These are phyloP conservation scores for Symphodus melops DNA, from an alignment of 2,113 vertebrate genomes.

Conservation along the genomic window DNA sequence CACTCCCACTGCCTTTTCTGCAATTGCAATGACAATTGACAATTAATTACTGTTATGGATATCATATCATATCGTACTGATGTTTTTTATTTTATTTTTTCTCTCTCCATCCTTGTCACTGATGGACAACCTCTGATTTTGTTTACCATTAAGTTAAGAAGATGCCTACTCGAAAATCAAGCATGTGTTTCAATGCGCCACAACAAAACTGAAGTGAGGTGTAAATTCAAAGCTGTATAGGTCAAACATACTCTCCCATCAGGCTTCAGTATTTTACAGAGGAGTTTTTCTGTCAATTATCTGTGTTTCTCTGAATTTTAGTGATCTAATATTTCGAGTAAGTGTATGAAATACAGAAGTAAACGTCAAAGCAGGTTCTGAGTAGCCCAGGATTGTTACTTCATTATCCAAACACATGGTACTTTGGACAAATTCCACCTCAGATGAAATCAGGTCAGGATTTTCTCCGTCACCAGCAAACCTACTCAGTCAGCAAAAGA, in stretches of 20 bases:
- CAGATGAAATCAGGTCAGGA: conserved; percentile 71
- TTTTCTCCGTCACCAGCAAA: conserved; percentile 52
- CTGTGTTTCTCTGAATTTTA: conserved; percentile 39
- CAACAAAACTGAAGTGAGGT: background rate
- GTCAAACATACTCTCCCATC: background rate
- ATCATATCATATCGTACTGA: no score
- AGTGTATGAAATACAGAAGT: conserved; percentile 20
- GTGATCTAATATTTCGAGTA: conserved; percentile 46
- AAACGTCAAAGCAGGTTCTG: conserved; percentile 67
- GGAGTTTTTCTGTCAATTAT: background rate
- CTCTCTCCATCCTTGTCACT: no score
- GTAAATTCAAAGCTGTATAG: background rate
- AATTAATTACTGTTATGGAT: no score
- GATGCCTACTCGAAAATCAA: no score
- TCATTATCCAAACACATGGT: conserved; percentile 59
- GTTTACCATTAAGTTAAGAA: no score
- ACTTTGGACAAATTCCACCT: conserved; percentile 67
- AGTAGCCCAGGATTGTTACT: conserved; percentile 66
- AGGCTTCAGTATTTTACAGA: background rate
- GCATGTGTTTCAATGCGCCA: background rate
- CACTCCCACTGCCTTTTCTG: no score
- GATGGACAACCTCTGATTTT: no score
- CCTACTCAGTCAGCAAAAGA: conserved; percentile 51
- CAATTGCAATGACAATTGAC: no score
- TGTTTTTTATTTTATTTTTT: no score